These are phyloP conservation scores for Centropus unirufus DNA, from an alignment of 2,113 vertebrate species.

Conservation along the genomic window DNA sequence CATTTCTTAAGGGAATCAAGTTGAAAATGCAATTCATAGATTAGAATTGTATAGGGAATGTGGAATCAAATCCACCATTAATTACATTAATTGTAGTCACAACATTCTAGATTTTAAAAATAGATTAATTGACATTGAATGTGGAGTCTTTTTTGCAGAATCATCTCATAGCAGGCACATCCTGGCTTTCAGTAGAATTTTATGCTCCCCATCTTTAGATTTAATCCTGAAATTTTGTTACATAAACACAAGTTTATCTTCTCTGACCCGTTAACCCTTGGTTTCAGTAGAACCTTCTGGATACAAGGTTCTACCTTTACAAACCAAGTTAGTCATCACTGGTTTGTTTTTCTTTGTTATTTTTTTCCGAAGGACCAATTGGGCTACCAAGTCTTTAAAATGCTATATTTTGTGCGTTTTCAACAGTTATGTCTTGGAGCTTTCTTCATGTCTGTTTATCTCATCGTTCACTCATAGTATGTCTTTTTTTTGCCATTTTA, in stretches of 20 bases:
- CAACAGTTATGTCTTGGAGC: background rate
- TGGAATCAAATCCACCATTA: background rate
- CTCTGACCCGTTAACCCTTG: background rate
- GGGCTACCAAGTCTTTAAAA: background rate
- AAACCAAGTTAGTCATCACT: background rate
- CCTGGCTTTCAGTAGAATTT: background rate
- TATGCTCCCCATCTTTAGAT: background rate
- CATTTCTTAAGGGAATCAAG: background rate
- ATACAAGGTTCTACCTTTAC: background rate
- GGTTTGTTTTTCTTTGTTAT: background rate
- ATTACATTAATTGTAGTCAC: background rate
- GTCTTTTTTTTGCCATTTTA: background rate
- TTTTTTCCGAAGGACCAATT: background rate
- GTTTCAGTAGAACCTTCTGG: background rate
- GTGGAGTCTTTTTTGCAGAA: background rate
- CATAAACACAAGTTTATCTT: background rate
- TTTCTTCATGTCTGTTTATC: background rate
- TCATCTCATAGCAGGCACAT: background rate
- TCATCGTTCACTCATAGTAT: background rate
- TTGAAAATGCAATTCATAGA: background rate
- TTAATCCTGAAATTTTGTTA: background rate
- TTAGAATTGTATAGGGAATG: background rate
- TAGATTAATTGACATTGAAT: background rate
- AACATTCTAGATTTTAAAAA: background rate
- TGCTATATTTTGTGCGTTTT: background rate